Percentiles rank a stretch among this genome's conserved stretches.
phyloP scores from a whole-genome alignment of 2,797 vertebrate species.

The Rallus crepitans region DNA sequence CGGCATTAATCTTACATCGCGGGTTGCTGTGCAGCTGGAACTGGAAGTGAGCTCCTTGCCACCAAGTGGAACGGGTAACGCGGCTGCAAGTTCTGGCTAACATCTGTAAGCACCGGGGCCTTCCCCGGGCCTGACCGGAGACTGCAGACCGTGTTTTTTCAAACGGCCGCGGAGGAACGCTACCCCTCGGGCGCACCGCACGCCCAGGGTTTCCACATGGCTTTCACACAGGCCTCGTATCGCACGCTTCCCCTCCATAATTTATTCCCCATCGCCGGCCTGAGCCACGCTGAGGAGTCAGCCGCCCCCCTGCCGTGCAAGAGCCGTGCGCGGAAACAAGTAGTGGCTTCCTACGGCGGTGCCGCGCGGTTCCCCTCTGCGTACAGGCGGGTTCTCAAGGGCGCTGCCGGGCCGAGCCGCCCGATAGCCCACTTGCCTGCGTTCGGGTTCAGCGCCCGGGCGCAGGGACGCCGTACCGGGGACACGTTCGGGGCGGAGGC shows the following conservation, averaged over 20 bases:
- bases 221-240: neutral
- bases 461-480: no score
- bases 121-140: neutral
- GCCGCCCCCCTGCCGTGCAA: neutral
- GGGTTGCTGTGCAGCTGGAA: neutral
- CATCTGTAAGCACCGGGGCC: neutral
- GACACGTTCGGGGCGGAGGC: neutral
- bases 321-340: neutral
- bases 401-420: neutral
- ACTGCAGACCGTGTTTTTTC: neutral
- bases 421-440: neutral
- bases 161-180: slow-evolving; percentile 19
- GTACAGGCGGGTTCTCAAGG: fast-evolving
- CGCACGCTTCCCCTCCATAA: neutral
- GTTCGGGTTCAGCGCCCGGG: no score
- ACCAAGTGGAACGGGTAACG: neutral
- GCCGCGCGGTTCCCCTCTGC: neutral
- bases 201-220: neutral
- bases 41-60: neutral
- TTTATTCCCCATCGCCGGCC: neutral
- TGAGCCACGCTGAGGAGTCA: neutral
- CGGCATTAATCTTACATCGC: neutral
- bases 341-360: fast-evolving
- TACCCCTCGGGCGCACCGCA: neutral
- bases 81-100: neutral